phyloP scores from a whole-genome alignment of 1,140 invertebrate species.

The Lepidurus packardi region DNA sequence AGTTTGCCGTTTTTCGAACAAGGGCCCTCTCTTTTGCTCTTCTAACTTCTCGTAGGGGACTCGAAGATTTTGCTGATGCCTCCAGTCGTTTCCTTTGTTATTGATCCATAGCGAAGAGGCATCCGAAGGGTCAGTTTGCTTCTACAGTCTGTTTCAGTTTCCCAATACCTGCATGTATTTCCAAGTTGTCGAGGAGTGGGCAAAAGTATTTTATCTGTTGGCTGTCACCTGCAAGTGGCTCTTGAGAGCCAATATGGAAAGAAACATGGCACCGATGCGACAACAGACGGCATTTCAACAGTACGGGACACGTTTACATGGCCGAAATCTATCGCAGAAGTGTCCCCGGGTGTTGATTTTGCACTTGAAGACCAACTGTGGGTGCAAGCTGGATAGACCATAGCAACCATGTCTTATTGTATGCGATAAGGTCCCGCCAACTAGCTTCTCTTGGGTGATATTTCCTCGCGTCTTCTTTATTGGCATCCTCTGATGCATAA shows the following conservation, averaged over 20 bases:
- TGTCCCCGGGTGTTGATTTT: slow-evolving; percentile 11
- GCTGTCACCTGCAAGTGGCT: slow-evolving; percentile 20
- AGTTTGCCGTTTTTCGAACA: slow-evolving; percentile 10
- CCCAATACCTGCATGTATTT: not conserved
- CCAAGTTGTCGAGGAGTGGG: not conserved
- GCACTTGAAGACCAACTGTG: slow-evolving; percentile 14
- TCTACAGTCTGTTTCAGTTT: not conserved
- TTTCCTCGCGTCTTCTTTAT: not conserved
- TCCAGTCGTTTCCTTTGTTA: slow-evolving; percentile 1
- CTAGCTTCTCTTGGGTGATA: not conserved
- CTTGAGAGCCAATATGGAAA: slow-evolving; percentile 16
- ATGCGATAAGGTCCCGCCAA: not conserved
- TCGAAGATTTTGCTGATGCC: not conserved
- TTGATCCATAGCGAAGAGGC: slow-evolving; percentile 6
- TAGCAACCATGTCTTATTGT: not conserved
- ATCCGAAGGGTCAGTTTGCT: not conserved
- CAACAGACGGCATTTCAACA: slow-evolving; percentile 21
- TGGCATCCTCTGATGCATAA: not conserved
- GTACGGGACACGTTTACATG: slow-evolving; percentile 2
- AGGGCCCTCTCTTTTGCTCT: not conserved
- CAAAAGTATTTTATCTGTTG: not conserved
- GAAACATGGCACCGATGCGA: slow-evolving; percentile 14
- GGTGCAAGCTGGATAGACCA: not conserved
- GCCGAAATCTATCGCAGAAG: not conserved
- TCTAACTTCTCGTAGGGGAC: not conserved